These are phyloP conservation scores for Platanista minor DNA, from an alignment of 2,113 vertebrate species.

Conservation along the genomic window DNA sequence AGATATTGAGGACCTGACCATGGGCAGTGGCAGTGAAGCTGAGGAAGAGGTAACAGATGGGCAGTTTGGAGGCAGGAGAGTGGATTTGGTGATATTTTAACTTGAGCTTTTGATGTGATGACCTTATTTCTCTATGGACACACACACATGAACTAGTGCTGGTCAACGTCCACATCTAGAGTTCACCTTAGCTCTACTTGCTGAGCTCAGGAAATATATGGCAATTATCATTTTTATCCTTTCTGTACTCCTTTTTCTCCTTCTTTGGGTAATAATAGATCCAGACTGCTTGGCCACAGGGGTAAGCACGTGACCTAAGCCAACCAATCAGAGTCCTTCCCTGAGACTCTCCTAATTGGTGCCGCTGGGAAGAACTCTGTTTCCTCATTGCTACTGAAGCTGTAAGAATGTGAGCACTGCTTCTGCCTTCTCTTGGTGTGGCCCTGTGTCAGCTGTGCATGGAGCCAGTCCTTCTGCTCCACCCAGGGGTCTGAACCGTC, in stretches of 20 bases:
- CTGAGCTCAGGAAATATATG: not conserved
- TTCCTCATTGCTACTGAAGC: not conserved
- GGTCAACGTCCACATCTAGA: not conserved
- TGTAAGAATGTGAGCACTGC: not conserved
- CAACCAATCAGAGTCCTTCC: not conserved
- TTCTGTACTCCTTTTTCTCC: not conserved
- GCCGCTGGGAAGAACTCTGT: not conserved
- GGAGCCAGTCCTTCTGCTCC: not conserved
- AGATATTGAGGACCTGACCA: not conserved
- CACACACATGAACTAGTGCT: not conserved
- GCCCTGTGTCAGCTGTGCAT: not conserved
- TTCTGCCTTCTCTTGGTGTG: not conserved
- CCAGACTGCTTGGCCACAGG: not conserved
- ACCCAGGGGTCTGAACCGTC: not conserved
- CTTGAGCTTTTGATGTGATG: not conserved
- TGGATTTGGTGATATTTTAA: not conserved
- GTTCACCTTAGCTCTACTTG: not conserved
- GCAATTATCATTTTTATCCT: not conserved
- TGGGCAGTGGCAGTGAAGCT: not conserved
- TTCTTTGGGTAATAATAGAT: not conserved
- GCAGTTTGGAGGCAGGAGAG: not conserved
- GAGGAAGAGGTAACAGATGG: not conserved
- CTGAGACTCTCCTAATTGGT: not conserved
- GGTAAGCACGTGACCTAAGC: not conserved
- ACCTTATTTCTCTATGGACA: not conserved